A percentile compares a stretch with the other conserved stretches of the same genome.
Evolutionary conservation across 2,888 invertebrate species (phyloP).

Genomic region (Steinernema scapterisci): DNA sequence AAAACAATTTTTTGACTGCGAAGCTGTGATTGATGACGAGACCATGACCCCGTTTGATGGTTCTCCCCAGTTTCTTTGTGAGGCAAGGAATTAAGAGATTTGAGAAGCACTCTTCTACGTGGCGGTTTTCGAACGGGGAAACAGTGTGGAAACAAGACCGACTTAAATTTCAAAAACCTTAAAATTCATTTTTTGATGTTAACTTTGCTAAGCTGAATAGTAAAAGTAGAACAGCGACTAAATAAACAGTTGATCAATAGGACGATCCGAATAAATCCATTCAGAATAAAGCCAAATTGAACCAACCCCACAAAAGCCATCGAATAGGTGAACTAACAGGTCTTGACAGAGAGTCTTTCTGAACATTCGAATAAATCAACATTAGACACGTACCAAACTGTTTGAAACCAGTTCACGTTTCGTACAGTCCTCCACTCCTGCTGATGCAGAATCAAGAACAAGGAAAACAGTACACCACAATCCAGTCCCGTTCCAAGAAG

Average conservation of each 20-base stretch:
- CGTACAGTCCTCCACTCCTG: no score
- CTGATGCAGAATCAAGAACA: neutral
- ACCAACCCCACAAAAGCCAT: no score
- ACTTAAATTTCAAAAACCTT: no score
- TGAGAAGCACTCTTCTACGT: no score
- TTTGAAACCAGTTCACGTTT: neutral
- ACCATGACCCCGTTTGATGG: neutral
- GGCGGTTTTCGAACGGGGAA: no score
- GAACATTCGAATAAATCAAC: neutral
- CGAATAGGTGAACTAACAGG: neutral
- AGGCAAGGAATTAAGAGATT: neutral
- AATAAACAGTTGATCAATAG: no score
- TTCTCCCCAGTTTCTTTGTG: neutral
- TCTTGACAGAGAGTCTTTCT: neutral
- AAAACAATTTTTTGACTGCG: neutral
- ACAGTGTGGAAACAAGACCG: no score
- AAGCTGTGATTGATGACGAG: constrained; percentile 5
- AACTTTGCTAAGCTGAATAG: no score
- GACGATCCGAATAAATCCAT: no score
- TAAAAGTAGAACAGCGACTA: no score
- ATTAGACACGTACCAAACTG: neutral
- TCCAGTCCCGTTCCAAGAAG: neutral
- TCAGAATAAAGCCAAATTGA: no score
- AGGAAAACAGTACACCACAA: neutral
- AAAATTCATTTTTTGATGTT: no score